A percentile compares a stretch with the other conserved stretches of the same genome.
phyloP scores from a whole-genome alignment of 1,140 invertebrate species.

The Chelonus insularis region DNA sequence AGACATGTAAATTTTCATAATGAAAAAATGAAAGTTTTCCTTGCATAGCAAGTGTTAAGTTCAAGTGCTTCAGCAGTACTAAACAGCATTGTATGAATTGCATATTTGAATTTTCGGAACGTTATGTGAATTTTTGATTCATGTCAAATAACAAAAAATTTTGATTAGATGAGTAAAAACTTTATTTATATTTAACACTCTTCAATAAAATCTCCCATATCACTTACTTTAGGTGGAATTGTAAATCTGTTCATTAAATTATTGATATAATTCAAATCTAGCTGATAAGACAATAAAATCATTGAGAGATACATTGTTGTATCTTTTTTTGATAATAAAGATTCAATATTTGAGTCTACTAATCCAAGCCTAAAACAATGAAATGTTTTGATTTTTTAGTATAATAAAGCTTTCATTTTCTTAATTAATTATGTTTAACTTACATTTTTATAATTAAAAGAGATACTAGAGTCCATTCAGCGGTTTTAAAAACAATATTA shows the following conservation, averaged over 20 bases:
- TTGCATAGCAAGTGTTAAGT: too few relatives aligned
- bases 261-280: constrained; percentile 55
- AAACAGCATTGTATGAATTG: too few relatives aligned
- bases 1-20: too few relatives aligned
- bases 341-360: constrained; percentile 45
- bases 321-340: constrained; percentile 42
- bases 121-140: too few relatives aligned
- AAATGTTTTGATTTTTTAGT: constrained; percentile 18
- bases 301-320: constrained; percentile 51
- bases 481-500: constrained; percentile 57
- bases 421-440: constrained; percentile 32
- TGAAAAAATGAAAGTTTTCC: too few relatives aligned
- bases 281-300: constrained; percentile 57
- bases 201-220: too few relatives aligned
- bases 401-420: constrained; percentile 12
- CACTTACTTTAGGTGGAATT: too few relatives aligned
- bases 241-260: constrained; percentile 15
- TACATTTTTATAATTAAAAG: constrained; percentile 58
- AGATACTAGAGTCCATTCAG: constrained; percentile 57
- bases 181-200: too few relatives aligned
- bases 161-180: too few relatives aligned
- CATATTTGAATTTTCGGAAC: too few relatives aligned
- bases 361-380: constrained; percentile 50
- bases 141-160: too few relatives aligned
- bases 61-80: too few relatives aligned